Conservation (phyloP, 1,140 invertebrate genomes). For the Bombus consobrinus region DNA sequence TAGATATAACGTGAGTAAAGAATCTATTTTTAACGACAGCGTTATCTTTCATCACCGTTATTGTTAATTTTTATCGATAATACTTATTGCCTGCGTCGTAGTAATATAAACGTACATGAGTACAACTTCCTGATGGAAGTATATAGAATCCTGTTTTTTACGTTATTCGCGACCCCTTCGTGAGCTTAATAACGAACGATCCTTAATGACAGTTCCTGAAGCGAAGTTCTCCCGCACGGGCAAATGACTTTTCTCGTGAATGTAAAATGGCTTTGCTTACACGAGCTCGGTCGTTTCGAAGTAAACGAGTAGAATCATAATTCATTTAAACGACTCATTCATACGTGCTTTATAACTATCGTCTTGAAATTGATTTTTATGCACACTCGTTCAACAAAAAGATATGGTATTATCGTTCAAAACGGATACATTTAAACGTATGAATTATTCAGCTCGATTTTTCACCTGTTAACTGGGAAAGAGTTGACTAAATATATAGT, state of each 20-base stretch:
- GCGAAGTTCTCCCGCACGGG: slow-evolving; percentile 26
- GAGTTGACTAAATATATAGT: not conserved
- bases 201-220: slow-evolving; percentile 43
- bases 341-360: not conserved
- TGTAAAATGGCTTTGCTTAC: slow-evolving; percentile 26
- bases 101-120: not conserved
- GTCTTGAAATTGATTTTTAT: not conserved
- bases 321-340: slow-evolving; percentile 13
- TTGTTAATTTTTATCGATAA: not conserved
- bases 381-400: not conserved
- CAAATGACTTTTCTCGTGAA: slow-evolving; percentile 44
- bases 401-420: not conserved
- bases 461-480: not conserved
- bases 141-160: not conserved
- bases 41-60: not conserved
- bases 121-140: not conserved
- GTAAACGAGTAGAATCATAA: slow-evolving; percentile 4
- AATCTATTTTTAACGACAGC: not conserved
- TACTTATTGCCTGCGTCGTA: not conserved
- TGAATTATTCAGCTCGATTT: not conserved
- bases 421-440: not conserved
- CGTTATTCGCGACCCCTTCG: slow-evolving; percentile 22
- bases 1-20: not conserved
- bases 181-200: slow-evolving; percentile 36
- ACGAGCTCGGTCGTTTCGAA: not conserved